phyloP scores from a whole-genome alignment of 2,797 vertebrate species.

The Sitta carolinensis region DNA sequence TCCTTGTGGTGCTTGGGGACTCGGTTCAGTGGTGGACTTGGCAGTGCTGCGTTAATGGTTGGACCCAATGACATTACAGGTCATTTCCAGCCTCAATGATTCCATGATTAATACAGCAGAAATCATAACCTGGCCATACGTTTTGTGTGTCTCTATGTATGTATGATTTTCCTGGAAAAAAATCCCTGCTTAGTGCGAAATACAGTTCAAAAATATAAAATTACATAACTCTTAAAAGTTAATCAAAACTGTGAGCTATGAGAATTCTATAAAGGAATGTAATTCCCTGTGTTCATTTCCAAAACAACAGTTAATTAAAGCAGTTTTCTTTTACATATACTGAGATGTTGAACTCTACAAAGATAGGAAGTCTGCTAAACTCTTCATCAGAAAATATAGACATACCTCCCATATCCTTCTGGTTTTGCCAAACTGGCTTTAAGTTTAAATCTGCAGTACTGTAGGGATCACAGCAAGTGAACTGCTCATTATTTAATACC shows the following conservation, averaged over 20 bases:
- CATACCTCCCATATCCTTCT: background rate
- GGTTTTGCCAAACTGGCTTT: slow-evolving; percentile 11
- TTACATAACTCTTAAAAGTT: background rate
- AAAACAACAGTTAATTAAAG: background rate
- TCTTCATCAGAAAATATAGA: slow-evolving; percentile 18
- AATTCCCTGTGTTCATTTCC: background rate
- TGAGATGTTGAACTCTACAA: background rate
- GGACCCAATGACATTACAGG: background rate
- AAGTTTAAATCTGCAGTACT: background rate
- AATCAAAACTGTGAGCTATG: background rate
- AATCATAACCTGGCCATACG: background rate
- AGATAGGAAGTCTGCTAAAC: slow-evolving; percentile 24
- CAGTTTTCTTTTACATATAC: background rate
- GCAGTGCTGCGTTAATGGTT: background rate
- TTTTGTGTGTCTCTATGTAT: accelerated
- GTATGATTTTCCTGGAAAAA: background rate
- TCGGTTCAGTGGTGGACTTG: background rate
- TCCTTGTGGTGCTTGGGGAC: background rate
- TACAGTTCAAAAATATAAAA: background rate
- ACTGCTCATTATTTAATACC: slow-evolving; percentile 38
- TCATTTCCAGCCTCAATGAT: background rate
- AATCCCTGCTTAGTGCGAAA: background rate
- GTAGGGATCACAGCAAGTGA: background rate
- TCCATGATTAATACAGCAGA: background rate
- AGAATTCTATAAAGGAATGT: background rate